phyloP scores from a whole-genome alignment of 1,140 invertebrate species.

The Drosophila navojoa region DNA sequence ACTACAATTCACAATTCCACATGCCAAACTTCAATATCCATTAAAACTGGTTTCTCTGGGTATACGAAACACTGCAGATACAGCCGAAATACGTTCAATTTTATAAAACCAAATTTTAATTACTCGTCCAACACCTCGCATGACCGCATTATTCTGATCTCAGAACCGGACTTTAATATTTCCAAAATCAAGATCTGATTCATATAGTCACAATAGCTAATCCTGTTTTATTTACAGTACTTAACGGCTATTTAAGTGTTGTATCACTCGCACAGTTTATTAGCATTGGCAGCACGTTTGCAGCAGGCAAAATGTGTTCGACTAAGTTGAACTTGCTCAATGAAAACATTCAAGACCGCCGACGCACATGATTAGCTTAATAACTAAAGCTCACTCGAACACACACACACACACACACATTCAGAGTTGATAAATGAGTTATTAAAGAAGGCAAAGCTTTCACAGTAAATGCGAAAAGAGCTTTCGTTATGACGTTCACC shows the following conservation, averaged over 20 bases:
- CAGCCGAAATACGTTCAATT: no score
- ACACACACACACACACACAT: not conserved
- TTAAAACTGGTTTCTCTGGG: no score
- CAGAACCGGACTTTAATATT: no score
- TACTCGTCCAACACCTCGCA: no score
- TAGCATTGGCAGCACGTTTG: slow-evolving; percentile 59
- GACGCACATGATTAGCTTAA: slow-evolving; percentile 53
- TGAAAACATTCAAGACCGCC: slow-evolving; percentile 56
- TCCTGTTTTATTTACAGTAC: not conserved
- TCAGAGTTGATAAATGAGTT: slow-evolving; percentile 5
- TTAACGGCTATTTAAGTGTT: slow-evolving; percentile 1
- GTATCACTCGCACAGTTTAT: slow-evolving; percentile 17
- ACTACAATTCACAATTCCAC: not conserved
- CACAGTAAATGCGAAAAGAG: not conserved
- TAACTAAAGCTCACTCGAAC: slow-evolving; percentile 24
- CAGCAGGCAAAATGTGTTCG: slow-evolving; percentile 30
- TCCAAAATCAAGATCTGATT: not conserved
- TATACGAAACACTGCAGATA: no score
- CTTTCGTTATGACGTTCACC: not conserved
- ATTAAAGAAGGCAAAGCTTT: slow-evolving; percentile 9
- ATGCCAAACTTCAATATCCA: no score
- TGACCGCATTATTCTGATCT: no score
- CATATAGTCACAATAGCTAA: no score
- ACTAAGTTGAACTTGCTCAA: slow-evolving; percentile 45
- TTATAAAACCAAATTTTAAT: no score